Base-by-base conservation (phyloP, 2,113 vertebrate genomes). In the Hippocampus mohnikei region DNA sequence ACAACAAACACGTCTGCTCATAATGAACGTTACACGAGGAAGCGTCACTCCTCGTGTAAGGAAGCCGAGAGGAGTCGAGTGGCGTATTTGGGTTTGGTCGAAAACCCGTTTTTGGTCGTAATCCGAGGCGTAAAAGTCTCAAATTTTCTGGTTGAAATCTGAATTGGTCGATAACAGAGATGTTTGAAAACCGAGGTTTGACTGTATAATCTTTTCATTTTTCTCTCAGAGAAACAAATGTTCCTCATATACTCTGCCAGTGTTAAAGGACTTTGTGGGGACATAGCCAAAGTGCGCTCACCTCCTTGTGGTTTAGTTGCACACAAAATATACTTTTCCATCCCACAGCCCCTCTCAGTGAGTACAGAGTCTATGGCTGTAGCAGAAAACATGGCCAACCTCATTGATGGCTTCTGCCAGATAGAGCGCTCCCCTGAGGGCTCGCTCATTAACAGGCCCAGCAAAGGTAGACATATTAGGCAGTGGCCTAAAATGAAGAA, bases 311-410 rank as follows among this genome's bases (percentile, higher is more conserved):
- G 12, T 58, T 25, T 58, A 27, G 25, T 60, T 60, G 2, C 3
- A 29, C 6, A 33, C 8, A 25, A 5, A 71, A 42, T 66, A 6
- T 20, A 1, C 48, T 64, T 0, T 76, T 61, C 8, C 12, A 67
- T 21, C 55, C 52, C 67, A 2, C 62, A 90, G 96, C 92, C 94
- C 0, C 81, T 98, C 82, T 92, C 94, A 1, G 95, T 98, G 85
- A 95, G 91, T 85, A 95, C 93, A 0, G 75, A 88, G 0, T 95
- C 95, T 9, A 82, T 95, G 76, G 93, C 94, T 0, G 88, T 94
- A 48, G 94, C 95, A 0, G 96, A 98, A 87, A 98, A 97, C 90
- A 96, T 98, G 96, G 95, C 94, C 0, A 93, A 98, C 88, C 90
- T 98, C 74, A 95, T 98, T 1, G 96, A 98, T 0, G 96, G 96